A percentile compares a stretch with the other conserved stretches of the same genome.
These are phyloP conservation scores for Chinchilla lanigera DNA, from an alignment of 2,113 vertebrate species.

Conservation along the genomic window DNA sequence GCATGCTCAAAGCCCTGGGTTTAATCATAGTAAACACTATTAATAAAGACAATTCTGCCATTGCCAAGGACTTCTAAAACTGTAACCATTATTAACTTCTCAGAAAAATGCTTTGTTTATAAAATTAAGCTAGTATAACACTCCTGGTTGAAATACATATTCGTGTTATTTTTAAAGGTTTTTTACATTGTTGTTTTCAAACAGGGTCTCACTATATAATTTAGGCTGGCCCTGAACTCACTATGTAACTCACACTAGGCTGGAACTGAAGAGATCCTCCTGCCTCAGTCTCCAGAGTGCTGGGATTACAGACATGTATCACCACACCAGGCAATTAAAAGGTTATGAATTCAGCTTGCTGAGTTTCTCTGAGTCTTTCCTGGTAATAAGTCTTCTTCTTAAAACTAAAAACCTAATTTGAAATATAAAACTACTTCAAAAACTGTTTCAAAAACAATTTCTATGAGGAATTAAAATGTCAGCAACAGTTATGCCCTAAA, in stretches of 20 bases:
- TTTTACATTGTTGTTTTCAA: slow-evolving; percentile 36
- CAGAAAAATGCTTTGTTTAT: not conserved
- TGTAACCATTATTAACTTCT: not conserved
- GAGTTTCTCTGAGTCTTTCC: slow-evolving; percentile 72
- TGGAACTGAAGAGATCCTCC: not conserved
- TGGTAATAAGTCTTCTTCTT: slow-evolving; percentile 32
- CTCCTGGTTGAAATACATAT: not conserved
- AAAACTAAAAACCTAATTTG: slow-evolving; percentile 52
- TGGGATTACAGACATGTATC: not conserved
- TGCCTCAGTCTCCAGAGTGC: not conserved
- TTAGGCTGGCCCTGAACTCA: not conserved
- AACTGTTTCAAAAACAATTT: slow-evolving; percentile 55
- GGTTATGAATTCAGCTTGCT: slow-evolving; percentile 63
- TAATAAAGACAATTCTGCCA: not conserved
- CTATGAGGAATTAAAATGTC: slow-evolving; percentile 16
- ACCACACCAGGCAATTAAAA: not conserved
- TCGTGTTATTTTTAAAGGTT: slow-evolving; percentile 76
- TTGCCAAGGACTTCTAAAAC: not conserved
- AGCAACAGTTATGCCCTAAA: not conserved
- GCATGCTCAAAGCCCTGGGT: not conserved
- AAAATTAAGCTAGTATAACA: not conserved
- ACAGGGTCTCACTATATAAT: not conserved
- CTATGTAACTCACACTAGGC: not conserved
- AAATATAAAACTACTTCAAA: slow-evolving; percentile 37
- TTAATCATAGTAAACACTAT: not conserved